Evolutionary conservation across 2,113 vertebrate species (phyloP).

Genomic region (Mobula birostris): DNA sequence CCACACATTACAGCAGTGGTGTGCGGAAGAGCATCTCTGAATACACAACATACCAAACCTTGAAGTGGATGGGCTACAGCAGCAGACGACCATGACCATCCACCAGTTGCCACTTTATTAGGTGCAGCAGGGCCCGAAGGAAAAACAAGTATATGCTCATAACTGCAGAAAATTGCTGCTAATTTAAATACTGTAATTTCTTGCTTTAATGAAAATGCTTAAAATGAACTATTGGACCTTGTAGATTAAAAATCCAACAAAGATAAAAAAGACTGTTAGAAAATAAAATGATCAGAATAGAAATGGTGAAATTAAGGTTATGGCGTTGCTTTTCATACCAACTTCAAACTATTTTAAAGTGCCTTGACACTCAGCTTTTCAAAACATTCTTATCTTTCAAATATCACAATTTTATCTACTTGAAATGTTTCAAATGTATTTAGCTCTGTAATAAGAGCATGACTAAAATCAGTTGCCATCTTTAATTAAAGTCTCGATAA

Average conservation of each 20-base stretch:
- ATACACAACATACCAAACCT: too few relatives aligned
- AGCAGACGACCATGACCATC: too few relatives aligned
- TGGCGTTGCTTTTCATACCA: background rate
- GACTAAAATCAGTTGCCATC: background rate
- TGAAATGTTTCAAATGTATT: background rate
- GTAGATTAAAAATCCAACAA: background rate
- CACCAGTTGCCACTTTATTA: too few relatives aligned
- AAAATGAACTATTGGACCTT: background rate
- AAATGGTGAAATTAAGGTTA: background rate
- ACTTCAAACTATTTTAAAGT: background rate
- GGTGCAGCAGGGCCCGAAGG: too few relatives aligned
- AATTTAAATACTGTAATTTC: background rate
- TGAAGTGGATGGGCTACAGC: too few relatives aligned
- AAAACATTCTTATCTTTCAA: background rate
- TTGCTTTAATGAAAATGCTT: background rate
- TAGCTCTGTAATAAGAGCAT: background rate
- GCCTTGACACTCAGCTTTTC: background rate
- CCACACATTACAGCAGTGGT: too few relatives aligned
- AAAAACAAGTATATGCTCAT: too few relatives aligned
- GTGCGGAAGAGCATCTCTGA: too few relatives aligned
- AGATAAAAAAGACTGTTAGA: background rate
- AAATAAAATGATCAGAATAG: slow-evolving; percentile 7
- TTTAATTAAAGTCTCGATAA: background rate
- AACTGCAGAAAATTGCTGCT: background rate
- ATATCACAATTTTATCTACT: background rate